Evolutionary conservation across 2,113 vertebrate species (phyloP).

Genomic region (Lophura nycthemera): DNA sequence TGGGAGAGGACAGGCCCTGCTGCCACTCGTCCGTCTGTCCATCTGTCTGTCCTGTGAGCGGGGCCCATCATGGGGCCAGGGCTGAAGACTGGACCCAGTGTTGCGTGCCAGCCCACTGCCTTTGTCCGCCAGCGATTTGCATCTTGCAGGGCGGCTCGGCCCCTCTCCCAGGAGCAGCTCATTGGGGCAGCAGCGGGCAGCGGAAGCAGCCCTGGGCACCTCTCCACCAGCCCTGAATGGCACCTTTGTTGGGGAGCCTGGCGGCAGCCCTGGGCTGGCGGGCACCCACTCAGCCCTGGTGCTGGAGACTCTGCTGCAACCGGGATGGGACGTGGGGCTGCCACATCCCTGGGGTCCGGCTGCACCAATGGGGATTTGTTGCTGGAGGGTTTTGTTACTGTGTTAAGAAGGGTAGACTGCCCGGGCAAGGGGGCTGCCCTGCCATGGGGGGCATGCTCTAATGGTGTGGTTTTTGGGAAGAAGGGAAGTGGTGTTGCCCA

Average conservation of each 20-base stretch:
- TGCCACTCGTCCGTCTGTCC: neutral
- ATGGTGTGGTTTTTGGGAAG: neutral
- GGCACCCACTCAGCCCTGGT: neutral
- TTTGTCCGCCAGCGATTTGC: neutral
- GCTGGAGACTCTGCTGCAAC: neutral
- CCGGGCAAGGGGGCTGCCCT: neutral
- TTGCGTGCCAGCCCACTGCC: neutral
- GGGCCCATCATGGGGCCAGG: neutral
- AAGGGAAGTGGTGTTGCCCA: neutral
- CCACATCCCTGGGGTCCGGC: neutral
- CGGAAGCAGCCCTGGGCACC: constrained; percentile 52
- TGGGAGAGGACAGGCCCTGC: constrained; percentile 14
- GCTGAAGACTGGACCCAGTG: neutral
- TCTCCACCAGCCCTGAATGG: constrained; percentile 43
- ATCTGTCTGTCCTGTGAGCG: neutral
- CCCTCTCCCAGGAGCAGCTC: constrained; percentile 47
- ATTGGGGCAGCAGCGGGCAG: neutral
- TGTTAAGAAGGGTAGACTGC: neutral
- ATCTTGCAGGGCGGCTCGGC: neutral
- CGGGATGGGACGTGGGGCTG: neutral
- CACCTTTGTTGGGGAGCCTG: constrained; percentile 56
- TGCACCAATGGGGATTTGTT: neutral
- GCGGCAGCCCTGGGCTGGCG: neutral
- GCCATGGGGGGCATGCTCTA: neutral
- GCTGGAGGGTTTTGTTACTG: neutral